Percentiles rank a stretch among this genome's conserved stretches.
These are phyloP conservation scores for Hemibagrus guttatus DNA, from an alignment of 2,797 vertebrate species.

Conservation along the genomic window DNA sequence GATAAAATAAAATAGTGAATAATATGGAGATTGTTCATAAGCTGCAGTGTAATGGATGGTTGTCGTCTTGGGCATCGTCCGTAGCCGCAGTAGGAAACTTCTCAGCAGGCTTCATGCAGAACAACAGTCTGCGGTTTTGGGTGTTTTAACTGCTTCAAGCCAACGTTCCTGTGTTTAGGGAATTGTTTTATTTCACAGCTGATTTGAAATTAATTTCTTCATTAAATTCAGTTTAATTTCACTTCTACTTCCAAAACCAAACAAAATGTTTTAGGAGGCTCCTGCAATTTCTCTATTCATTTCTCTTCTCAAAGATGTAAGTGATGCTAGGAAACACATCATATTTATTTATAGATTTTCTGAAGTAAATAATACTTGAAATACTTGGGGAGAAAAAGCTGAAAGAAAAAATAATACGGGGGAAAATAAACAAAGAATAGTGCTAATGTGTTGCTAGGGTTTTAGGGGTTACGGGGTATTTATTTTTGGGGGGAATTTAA, in stretches of 20 bases:
- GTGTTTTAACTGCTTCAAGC: not conserved
- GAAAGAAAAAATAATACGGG: not conserved
- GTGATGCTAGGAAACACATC: not conserved
- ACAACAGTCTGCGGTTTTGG: not conserved
- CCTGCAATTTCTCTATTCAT: not conserved
- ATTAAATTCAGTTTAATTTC: not conserved
- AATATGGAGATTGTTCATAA: no score
- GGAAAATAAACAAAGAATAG: no score
- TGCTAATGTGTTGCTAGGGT: not conserved
- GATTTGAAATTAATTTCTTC: not conserved
- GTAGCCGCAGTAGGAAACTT: not conserved
- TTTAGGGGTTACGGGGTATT: no score
- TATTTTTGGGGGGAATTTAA: no score
- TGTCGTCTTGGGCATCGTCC: not conserved
- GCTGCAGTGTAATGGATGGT: not conserved
- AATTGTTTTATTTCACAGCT: not conserved
- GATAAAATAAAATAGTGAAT: not conserved
- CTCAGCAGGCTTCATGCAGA: not conserved
- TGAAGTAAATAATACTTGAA: not conserved
- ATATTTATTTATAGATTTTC: not conserved
- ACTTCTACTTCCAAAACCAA: no score
- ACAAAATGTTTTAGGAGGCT: not conserved
- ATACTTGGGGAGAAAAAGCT: not conserved
- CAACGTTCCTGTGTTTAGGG: not conserved
- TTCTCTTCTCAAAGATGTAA: not conserved